Percentiles rank a stretch among this genome's conserved stretches.
These are phyloP conservation scores for Sphyrna mokarran DNA, from an alignment of 2,113 vertebrate species.

Conservation along the genomic window DNA sequence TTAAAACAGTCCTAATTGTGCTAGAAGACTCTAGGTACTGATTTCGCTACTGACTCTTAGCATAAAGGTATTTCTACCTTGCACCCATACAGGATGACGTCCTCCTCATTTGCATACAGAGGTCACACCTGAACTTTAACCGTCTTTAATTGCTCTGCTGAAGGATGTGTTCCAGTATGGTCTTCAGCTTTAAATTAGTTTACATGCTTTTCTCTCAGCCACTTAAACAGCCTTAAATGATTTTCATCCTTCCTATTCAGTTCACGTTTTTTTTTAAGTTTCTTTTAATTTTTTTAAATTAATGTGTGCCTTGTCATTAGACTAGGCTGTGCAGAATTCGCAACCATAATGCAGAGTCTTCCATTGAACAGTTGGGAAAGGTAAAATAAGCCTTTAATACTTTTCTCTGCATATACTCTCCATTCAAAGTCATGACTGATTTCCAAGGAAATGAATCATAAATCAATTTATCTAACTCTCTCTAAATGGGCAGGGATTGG, in stretches of 20 bases:
- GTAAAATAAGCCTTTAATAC: background rate
- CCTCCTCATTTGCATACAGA: slow-evolving; percentile 48
- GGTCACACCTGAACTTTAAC: slow-evolving; percentile 61
- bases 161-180: slow-evolving; percentile 75
- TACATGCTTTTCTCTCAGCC: slow-evolving; percentile 68
- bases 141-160: slow-evolving; percentile 57
- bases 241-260: slow-evolving; percentile 67
- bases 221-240: slow-evolving; percentile 90
- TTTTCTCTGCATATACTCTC: background rate
- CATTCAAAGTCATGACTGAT: background rate
- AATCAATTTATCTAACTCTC: background rate
- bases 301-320: slow-evolving; percentile 90
- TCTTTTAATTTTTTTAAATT: slow-evolving; percentile 68
- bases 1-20: slow-evolving; percentile 94
- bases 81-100: slow-evolving; percentile 53
- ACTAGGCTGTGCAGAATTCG: slow-evolving; percentile 91
- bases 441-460: background rate
- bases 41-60: slow-evolving; percentile 60
- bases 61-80: slow-evolving; percentile 69
- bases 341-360: slow-evolving; percentile 73
- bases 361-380: slow-evolving; percentile 2
- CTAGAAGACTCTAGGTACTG: slow-evolving; percentile 62
- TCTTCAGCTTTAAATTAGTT: slow-evolving; percentile 74
- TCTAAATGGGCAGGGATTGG: background rate
- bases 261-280: slow-evolving; percentile 59